phyloP scores from a whole-genome alignment of 2,888 invertebrate genomes.

The Blastobasis adustella region DNA sequence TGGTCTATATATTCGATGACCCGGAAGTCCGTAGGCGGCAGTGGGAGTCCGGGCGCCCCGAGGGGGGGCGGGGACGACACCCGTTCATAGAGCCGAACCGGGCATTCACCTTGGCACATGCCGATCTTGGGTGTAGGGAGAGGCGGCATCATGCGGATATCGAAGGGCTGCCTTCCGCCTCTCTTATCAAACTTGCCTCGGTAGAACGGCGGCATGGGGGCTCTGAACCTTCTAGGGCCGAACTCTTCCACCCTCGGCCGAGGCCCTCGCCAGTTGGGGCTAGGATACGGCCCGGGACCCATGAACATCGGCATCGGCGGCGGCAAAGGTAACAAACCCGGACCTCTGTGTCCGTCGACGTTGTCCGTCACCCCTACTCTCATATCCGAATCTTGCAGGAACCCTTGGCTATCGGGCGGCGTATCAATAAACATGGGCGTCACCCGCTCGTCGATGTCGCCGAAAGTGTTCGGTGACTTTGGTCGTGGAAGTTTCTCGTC shows the following conservation, averaged over 20 bases:
- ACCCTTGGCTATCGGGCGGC: constrained; percentile 42
- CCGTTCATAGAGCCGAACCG: constrained; percentile 50
- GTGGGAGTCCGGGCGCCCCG: constrained; percentile 46
- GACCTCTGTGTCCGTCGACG: constrained; percentile 23
- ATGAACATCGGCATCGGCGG: constrained; percentile 43
- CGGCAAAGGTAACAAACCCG: constrained; percentile 35
- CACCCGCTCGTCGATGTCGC: constrained; percentile 71
- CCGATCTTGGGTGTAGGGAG: constrained; percentile 54
- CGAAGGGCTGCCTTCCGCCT: constrained; percentile 38
- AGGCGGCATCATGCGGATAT: constrained; percentile 37
- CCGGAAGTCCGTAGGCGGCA: constrained; percentile 53
- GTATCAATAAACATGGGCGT: constrained; percentile 47
- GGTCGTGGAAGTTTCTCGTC: constrained; percentile 63
- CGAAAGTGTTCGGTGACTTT: constrained; percentile 60
- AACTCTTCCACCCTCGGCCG: constrained; percentile 50
- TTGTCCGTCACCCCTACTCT: constrained; percentile 35
- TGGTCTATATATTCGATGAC: constrained; percentile 61
- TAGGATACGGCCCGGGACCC: constrained; percentile 20
- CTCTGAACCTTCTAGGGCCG: constrained; percentile 47
- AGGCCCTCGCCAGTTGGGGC: constrained; percentile 46
- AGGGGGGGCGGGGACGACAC: constrained; percentile 47
- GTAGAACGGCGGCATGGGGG: constrained; percentile 42
- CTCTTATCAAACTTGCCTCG: constrained; percentile 52
- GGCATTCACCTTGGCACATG: constrained; percentile 49
- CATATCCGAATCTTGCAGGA: constrained; percentile 56